Evolutionary conservation across 2,113 vertebrate species (phyloP), one percentile per base, ranked within the genome.

Genomic region (Oryzias javanicus): DNA sequence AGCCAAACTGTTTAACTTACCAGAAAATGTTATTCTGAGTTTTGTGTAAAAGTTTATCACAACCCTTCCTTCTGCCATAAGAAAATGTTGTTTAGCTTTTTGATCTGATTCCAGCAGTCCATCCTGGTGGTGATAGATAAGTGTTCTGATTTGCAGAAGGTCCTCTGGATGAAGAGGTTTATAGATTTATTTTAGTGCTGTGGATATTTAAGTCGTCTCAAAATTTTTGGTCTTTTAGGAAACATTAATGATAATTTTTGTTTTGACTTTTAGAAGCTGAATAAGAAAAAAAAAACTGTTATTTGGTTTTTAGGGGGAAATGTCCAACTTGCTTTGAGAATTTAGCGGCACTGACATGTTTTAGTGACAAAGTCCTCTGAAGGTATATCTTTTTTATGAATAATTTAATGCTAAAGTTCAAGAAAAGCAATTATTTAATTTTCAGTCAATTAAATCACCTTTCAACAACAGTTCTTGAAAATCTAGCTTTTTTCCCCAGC

Each of bases 1-100:
- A 60, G 44, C 51, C 4, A 70, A 74, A 82, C 78, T 74, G 84
- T 64, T 60, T 44, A 12, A 19, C 55, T 42, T 48, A 35, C 57
- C 46, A 45, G 19, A 54, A 42, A 48, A 14, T 71, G 63, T 74
- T 59, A 44, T 76, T 20, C 17, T 69, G 60, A 71, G 71, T 67
- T 42, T 42, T 45, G 29, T 40, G 16, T 48, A 20, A 25, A 25
- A 54, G 59, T 64, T 63, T 24, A 59, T 44, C 52, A 35, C 55
- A 3, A 7, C 35, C 19, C 55, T 61, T 42, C 15, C 4, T 52
- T 27, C 22, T 20, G 35, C 1, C 42, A 18, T 20, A 40, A 22
- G 53, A 40, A 44, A n/a, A 29, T 12, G 22, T 5, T 14, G 20
- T 54, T 59, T 60, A 52, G 62, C n/a, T 49, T 27, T 64, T 53